Conservation (phyloP, 23 tunicate species). For the Halocynthia aurantium region DNA sequence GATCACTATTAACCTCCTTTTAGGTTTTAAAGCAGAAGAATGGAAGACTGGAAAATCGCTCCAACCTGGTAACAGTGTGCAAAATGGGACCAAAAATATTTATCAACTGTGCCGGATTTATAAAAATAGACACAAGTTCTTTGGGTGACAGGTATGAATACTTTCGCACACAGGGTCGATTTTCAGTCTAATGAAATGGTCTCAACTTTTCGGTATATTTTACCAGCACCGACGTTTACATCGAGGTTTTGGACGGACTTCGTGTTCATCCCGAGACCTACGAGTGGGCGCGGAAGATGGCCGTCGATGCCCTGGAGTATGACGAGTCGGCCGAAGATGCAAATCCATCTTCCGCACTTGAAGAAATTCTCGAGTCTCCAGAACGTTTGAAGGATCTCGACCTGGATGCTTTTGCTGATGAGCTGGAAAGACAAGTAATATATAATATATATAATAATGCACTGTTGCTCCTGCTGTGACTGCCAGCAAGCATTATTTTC, state of each 20-base stretch:
- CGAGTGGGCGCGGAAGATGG: slow-evolving; percentile 99
- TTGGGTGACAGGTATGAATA: slow-evolving; percentile 74
- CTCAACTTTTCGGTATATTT: not conserved
- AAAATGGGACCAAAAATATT: slow-evolving; percentile 92
- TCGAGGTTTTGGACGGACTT: slow-evolving; percentile 91
- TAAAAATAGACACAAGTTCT: slow-evolving; percentile 88
- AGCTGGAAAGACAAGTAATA: slow-evolving; percentile 84
- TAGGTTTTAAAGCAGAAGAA: slow-evolving; percentile 88
- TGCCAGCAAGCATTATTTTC: not conserved
- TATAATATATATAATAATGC: not conserved
- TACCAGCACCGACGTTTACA: slow-evolving; percentile 71
- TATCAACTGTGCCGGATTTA: slow-evolving; percentile 96
- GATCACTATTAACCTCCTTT: not conserved
- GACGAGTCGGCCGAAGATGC: slow-evolving; percentile 94
- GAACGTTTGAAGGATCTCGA: slow-evolving; percentile 91
- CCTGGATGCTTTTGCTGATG: slow-evolving; percentile 94
- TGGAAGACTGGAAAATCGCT: slow-evolving; percentile 80
- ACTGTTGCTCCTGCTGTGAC: not conserved
- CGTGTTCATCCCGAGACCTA: slow-evolving; percentile 98
- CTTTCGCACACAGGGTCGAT: not conserved
- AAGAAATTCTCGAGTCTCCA: slow-evolving; percentile 84
- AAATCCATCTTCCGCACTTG: slow-evolving; percentile 69
- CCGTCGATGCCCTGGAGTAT: slow-evolving; percentile 89
- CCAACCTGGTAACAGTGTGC: slow-evolving; percentile 81
- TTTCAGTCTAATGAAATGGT: not conserved